These are phyloP conservation scores for Drepana arcuata DNA, from an alignment of 1,140 invertebrate genomes.

Conservation along the genomic window DNA sequence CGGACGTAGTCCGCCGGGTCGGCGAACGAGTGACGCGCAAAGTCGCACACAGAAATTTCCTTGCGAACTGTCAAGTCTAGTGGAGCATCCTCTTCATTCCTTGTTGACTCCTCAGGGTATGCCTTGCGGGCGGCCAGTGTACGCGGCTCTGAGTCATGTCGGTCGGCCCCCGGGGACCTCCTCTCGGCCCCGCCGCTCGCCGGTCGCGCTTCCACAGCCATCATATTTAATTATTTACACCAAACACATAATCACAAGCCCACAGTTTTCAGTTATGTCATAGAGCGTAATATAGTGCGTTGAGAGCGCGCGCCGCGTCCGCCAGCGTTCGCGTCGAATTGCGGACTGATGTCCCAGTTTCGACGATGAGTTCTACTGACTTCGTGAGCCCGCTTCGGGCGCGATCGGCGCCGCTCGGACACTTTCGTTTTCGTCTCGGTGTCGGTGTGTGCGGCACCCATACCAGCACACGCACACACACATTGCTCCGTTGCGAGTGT, in stretches of 20 bases:
- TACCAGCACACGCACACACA: constrained; percentile 18
- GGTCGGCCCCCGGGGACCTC: constrained; percentile 33
- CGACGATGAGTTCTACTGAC: constrained; percentile 68
- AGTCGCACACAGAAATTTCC: constrained; percentile 64
- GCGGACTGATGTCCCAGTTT: constrained; percentile 66
- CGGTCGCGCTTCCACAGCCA: constrained; percentile 57
- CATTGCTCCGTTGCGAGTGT: too few relatives aligned
- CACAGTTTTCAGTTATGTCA: constrained; percentile 54
- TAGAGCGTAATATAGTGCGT: constrained; percentile 47
- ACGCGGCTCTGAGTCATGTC: constrained; percentile 43
- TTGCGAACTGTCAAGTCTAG: constrained; percentile 74
- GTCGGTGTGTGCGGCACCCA: constrained; percentile 30
- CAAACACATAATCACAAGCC: constrained; percentile 50
- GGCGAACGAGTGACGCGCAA: constrained; percentile 57
- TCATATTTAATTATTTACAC: constrained; percentile 53
- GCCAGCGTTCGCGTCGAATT: constrained; percentile 50
- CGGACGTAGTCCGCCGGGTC: constrained; percentile 60
- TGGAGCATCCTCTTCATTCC: constrained; percentile 42
- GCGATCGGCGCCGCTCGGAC: constrained; percentile 53
- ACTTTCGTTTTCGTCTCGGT: constrained; percentile 66
- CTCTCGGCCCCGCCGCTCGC: constrained; percentile 44
- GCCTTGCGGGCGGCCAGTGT: constrained; percentile 65
- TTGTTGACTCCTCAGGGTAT: constrained; percentile 69
- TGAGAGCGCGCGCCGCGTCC: constrained; percentile 45
- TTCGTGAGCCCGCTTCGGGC: constrained; percentile 62